phyloP scores from a whole-genome alignment of 1,140 invertebrate genomes.

The Drosophila neocordata region DNA sequence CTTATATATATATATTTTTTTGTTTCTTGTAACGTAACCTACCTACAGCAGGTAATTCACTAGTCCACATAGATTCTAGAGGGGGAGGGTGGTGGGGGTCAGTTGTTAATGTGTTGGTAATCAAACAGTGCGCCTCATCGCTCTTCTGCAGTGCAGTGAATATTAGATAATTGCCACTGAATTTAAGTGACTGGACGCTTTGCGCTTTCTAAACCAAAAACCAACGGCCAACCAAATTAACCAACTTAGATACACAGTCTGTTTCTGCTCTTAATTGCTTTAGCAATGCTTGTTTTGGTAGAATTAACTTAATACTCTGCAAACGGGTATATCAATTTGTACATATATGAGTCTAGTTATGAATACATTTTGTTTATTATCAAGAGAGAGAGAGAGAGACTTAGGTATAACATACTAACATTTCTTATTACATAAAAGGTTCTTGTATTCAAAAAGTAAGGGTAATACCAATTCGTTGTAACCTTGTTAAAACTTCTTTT shows the following conservation, averaged over 20 bases:
- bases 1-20: no score
- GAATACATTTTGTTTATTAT: no score
- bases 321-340: background rate
- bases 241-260: conserved; percentile 45
- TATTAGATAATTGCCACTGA: conserved; percentile 50
- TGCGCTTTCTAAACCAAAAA: conserved; percentile 53
- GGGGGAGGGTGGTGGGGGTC: no score
- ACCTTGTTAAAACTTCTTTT: background rate
- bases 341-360: no score
- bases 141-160: conserved; percentile 13
- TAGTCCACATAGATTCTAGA: conserved; percentile 16
- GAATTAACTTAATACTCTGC: conserved; percentile 39
- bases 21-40: no score
- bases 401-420: no score
- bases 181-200: conserved; percentile 23
- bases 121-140: conserved; percentile 17
- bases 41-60: background rate
- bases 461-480: background rate
- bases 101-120: conserved; percentile 19
- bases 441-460: background rate
- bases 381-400: no score
- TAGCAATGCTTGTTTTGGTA: conserved; percentile 19
- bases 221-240: conserved; percentile 17
- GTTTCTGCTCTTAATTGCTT: conserved; percentile 51
- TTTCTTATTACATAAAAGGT: no score